These are phyloP conservation scores for Tympanuchus pallidicinctus DNA, from an alignment of 2,113 vertebrate genomes.

Conservation along the genomic window DNA sequence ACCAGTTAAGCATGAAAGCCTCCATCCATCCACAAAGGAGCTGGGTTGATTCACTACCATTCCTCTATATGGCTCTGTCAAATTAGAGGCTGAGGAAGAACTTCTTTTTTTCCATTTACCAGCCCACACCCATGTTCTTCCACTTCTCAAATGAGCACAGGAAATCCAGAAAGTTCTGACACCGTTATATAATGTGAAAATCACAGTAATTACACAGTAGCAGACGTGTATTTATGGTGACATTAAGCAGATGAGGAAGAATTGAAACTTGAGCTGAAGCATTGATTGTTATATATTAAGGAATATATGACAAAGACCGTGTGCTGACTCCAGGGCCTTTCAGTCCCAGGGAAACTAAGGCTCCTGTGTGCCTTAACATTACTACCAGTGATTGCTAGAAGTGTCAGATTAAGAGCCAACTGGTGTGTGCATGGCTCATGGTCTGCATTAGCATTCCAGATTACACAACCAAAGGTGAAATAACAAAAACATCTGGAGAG, in stretches of 20 bases:
- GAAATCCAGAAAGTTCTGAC: background rate
- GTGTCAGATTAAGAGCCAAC: background rate
- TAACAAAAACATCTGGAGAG: background rate
- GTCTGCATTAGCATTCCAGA: background rate
- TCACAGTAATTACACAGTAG: background rate
- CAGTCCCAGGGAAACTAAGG: background rate
- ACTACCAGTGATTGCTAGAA: background rate
- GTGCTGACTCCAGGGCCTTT: background rate
- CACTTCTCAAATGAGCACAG: background rate
- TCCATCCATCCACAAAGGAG: background rate
- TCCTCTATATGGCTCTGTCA: background rate
- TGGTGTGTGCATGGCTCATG: background rate
- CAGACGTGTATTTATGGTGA: background rate
- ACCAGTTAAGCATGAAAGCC: background rate
- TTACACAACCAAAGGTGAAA: background rate
- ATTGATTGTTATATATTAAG: background rate
- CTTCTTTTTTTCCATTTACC: background rate
- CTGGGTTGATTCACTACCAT: background rate
- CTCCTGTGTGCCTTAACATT: background rate
- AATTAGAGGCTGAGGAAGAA: background rate
- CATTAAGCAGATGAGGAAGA: slow-evolving; percentile 8
- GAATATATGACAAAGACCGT: background rate
- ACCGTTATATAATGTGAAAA: background rate
- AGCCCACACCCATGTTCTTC: background rate
- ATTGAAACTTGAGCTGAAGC: background rate